Evolutionary conservation across 2,113 vertebrate species (phyloP).

Genomic region (Mesocricetus auratus): DNA sequence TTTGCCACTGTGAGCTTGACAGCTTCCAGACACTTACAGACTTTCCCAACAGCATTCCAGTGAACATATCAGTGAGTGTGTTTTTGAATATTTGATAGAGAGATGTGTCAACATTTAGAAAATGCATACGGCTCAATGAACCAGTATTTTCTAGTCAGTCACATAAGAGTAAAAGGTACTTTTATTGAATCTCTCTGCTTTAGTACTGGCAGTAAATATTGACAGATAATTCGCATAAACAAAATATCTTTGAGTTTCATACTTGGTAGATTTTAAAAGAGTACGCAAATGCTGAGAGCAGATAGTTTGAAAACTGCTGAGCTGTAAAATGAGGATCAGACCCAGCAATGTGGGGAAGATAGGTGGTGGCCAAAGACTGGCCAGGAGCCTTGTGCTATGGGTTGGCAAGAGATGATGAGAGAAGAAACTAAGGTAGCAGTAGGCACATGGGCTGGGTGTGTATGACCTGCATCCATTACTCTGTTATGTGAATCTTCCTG

Average conservation of each 20-base stretch:
- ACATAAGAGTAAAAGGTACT: neutral
- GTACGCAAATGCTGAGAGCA: neutral
- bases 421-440: neutral
- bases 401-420: neutral
- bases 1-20: constrained; percentile 28
- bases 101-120: constrained; percentile 23
- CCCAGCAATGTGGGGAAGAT: neutral
- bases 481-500: neutral
- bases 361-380: neutral
- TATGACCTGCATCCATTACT: rapidly evolving
- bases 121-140: neutral
- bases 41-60: neutral
- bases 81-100: neutral
- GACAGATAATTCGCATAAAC: constrained; percentile 12
- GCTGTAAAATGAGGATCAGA: neutral
- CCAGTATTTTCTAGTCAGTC: neutral
- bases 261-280: neutral
- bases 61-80: neutral
- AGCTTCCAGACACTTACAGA: neutral
- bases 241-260: neutral
- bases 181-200: constrained; percentile 15
- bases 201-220: constrained; percentile 1
- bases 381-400: neutral
- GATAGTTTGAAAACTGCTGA: neutral
- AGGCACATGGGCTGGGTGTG: neutral